Conservation (phyloP, 2,113 vertebrate species). For the Vombatus ursinus region DNA sequence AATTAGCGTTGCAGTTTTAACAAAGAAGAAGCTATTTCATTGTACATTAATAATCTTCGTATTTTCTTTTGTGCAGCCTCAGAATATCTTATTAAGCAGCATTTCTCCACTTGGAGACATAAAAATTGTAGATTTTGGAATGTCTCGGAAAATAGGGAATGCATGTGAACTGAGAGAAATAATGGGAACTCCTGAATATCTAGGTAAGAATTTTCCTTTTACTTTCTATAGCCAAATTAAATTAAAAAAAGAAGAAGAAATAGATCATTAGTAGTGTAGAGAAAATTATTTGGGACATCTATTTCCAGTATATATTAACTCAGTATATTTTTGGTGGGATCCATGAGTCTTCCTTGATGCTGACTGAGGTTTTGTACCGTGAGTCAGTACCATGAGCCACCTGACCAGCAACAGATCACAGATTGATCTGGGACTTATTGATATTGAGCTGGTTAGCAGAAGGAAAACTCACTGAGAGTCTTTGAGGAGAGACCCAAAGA, state of each 20-base stretch:
- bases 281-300: neutral
- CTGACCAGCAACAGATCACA: neutral
- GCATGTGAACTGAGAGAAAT: conserved; percentile 92
- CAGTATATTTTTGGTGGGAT: conserved; percentile 13
- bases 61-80: conserved; percentile 87
- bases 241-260: conserved; percentile 26
- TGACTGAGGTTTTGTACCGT: neutral
- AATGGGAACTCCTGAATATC: conserved; percentile 96
- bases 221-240: conserved; percentile 50
- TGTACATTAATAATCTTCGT: conserved; percentile 42
- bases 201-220: conserved; percentile 86
- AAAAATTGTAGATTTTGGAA: conserved; percentile 97
- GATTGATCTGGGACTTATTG: neutral
- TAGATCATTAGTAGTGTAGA: neutral
- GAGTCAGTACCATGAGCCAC: neutral
- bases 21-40: conserved; percentile 15
- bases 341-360: neutral
- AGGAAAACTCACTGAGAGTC: neutral
- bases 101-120: conserved; percentile 93
- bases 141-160: conserved; percentile 92
- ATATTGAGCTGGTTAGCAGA: neutral
- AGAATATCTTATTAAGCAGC: conserved; percentile 95
- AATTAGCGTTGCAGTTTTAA: neutral
- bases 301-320: conserved; percentile 13
- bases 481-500: neutral